Evolutionary conservation across 2,113 vertebrate genomes (phyloP).

Genomic region (Oplegnathus fasciatus): DNA sequence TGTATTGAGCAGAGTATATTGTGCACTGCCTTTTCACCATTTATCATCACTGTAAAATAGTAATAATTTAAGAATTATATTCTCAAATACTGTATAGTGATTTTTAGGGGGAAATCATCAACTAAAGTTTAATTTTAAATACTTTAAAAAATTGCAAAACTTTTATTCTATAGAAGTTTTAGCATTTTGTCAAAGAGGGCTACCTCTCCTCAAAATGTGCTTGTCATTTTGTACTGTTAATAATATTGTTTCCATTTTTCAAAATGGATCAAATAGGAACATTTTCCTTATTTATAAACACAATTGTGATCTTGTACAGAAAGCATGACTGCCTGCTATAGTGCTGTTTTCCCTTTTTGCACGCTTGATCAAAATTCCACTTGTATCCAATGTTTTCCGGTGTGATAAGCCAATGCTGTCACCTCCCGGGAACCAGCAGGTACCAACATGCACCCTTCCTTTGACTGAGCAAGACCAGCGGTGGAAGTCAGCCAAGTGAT

Average conservation of each 20-base stretch:
- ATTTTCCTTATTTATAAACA: not conserved
- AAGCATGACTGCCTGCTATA: not conserved
- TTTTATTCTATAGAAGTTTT: not conserved
- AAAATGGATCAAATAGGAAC: not conserved
- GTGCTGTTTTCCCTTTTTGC: not conserved
- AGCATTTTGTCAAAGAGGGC: not conserved
- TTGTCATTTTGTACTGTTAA: not conserved
- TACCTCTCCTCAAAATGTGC: not conserved
- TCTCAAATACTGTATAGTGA: not conserved
- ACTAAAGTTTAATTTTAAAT: not conserved
- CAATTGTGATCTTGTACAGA: not conserved
- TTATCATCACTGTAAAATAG: not conserved
- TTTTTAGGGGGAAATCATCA: not conserved
- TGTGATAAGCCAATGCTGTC: not conserved
- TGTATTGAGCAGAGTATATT: not conserved
- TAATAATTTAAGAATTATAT: not conserved
- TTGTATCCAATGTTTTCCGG: not conserved
- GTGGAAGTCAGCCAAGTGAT: too few relatives aligned
- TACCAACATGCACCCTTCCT: not conserved
- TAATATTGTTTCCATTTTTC: not conserved
- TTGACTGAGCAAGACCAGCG: not conserved
- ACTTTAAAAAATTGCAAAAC: not conserved
- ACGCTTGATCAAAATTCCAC: not conserved
- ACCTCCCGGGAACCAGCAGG: too few relatives aligned
- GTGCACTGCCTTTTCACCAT: not conserved